Percentiles rank a stretch among this genome's conserved stretches.
phyloP scores from a whole-genome alignment of 2,888 invertebrate genomes.

The Cerastis rubricosa region DNA sequence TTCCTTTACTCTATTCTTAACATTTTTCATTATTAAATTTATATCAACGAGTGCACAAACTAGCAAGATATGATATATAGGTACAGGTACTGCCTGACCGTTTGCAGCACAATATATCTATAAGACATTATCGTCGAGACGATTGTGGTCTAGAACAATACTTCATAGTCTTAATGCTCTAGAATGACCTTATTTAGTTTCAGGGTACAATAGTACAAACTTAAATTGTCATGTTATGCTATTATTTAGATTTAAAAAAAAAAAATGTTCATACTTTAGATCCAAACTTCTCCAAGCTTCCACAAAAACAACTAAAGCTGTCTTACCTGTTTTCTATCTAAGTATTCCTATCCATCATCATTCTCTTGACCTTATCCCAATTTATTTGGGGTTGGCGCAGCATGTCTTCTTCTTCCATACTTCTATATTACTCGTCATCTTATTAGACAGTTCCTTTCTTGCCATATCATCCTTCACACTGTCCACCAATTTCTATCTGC shows the following conservation, averaged over 20 bases:
- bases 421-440: too few species aligned
- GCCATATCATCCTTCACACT: too few species aligned
- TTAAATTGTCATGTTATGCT: background rate
- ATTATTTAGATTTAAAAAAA: background rate
- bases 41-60: background rate
- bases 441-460: too few species aligned
- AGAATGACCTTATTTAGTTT: conserved; percentile 5
- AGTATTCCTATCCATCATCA: background rate
- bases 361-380: too few species aligned
- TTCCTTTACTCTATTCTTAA: background rate
- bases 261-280: background rate
- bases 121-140: background rate
- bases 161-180: background rate
- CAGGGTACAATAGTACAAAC: background rate
- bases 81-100: background rate
- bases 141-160: conserved; percentile 20
- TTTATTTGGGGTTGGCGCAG: too few species aligned
- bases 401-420: too few species aligned
- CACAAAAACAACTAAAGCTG: background rate
- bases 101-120: background rate
- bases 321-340: background rate
- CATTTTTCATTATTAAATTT: background rate
- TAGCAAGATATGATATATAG: background rate
- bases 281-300: background rate
- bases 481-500: too few species aligned